Evolutionary conservation across 2,888 invertebrate genomes (phyloP).

Genomic region (Synergus itoensis): DNA sequence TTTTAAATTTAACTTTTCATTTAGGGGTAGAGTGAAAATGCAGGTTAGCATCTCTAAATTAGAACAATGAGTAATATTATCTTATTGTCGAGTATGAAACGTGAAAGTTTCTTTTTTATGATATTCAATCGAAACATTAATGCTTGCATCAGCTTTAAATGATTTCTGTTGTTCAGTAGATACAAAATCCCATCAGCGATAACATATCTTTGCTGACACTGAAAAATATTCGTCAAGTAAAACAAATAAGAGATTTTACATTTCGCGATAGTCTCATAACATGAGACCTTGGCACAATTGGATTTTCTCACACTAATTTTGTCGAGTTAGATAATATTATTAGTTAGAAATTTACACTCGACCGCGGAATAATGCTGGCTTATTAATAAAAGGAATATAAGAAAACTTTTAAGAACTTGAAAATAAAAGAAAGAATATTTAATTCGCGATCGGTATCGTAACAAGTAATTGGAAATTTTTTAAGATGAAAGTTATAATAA

Average conservation of each 20-base stretch:
- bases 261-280: constrained; percentile 24
- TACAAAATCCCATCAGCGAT: constrained; percentile 8
- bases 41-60: not conserved
- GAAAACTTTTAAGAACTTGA: not conserved
- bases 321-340: not conserved
- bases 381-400: not conserved
- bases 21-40: not conserved
- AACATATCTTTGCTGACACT: not conserved
- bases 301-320: constrained; percentile 21
- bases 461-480: not conserved
- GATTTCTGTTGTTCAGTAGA: constrained; percentile 19
- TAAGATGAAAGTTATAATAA: constrained; percentile 23
- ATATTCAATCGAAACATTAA: not conserved
- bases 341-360: not conserved
- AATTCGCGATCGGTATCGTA: not conserved
- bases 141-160: not conserved
- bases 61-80: not conserved
- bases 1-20: not conserved
- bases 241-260: constrained; percentile 7
- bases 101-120: not conserved
- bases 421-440: not conserved
- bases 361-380: not conserved
- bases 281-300: constrained; percentile 25
- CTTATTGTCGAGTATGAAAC: not conserved
- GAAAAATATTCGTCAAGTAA: not conserved